These are phyloP conservation scores for Asbolus verrucosus DNA, from an alignment of 1,140 invertebrate genomes.

Conservation along the genomic window DNA sequence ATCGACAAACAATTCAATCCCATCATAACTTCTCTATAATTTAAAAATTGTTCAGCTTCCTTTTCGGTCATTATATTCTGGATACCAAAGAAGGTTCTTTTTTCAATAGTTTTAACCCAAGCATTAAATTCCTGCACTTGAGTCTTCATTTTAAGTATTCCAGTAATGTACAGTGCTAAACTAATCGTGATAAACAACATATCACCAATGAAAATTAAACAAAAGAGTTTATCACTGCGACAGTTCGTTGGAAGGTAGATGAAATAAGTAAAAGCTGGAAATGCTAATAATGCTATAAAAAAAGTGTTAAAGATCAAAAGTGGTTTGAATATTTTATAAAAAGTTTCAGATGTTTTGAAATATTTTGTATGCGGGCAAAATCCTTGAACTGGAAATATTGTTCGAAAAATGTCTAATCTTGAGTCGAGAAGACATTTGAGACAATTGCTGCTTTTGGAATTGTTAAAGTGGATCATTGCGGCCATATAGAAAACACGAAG, in stretches of 20 bases:
- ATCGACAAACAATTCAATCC: not conserved
- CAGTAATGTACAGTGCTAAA: not conserved
- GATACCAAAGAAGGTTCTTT: not conserved
- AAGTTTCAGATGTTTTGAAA: not conserved
- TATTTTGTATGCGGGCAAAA: not conserved
- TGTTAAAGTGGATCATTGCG: too few species aligned
- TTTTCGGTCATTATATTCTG: not conserved
- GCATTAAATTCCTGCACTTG: not conserved
- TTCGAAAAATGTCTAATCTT: not conserved
- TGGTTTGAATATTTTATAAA: not conserved
- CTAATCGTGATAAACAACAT: not conserved
- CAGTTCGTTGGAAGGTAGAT: not conserved
- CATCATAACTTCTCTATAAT: not conserved
- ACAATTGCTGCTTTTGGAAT: not conserved
- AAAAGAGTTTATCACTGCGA: not conserved
- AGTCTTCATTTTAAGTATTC: not conserved
- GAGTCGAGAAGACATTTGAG: not conserved
- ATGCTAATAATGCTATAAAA: not conserved
- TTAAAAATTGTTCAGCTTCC: not conserved
- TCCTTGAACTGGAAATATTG: not conserved
- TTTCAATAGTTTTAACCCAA: not conserved
- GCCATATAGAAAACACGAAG: too few species aligned
- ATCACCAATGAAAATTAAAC: slow-evolving; percentile 1
- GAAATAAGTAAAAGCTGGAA: not conserved
- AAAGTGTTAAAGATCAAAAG: not conserved